Evolutionary conservation across 2,888 invertebrate genomes (phyloP), one percentile per base, ranked within the genome.

Genomic region (Aphodius granarius): DNA sequence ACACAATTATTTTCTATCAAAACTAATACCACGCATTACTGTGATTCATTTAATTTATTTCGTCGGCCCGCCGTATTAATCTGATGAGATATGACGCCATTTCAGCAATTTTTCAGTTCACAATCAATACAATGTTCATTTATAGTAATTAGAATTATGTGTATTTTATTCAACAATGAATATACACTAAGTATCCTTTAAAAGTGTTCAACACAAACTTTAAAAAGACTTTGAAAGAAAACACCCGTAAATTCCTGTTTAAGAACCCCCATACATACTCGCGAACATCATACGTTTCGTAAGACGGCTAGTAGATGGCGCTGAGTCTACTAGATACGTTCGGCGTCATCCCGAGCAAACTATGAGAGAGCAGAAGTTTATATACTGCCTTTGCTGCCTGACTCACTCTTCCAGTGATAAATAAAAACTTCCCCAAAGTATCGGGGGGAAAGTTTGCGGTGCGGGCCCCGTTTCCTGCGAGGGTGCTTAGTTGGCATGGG

Each of bases 11-110:
- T 68, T 43, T 68, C 68, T 21, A 68, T 68, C 68, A 68, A 68
- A 68, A 68, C 68, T 68, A 68, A 68, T 68, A 20, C 68, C 68
- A 20, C 68, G 22, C 20, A 68, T 68, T 68, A 68, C 20, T 21
- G n/a, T n/a, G 68, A 68, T 68, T 68, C 19, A 22, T 68, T 68
- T 68, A 21, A 68, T 68, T 20, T 68, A 20, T 68, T 22, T 22
- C 68, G 22, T 68, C 22, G 19, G 21, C 20, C 19, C 19, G n/a
- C 19, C 19, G n/a, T 21, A 21, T 21, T 19, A 68, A 68, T 68
- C 21, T 68, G 68, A 65, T 19, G 68, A 17, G 22, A 20, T 21
- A 22, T 21, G 19, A 9, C 18, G 21, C 21, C 19, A 68, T 20
- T 68, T 68, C 68, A 20, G 68, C 20, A 68, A 6, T 21, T 68